phyloP scores from a whole-genome alignment of 2,888 invertebrate genomes.

The Patella caerulea region DNA sequence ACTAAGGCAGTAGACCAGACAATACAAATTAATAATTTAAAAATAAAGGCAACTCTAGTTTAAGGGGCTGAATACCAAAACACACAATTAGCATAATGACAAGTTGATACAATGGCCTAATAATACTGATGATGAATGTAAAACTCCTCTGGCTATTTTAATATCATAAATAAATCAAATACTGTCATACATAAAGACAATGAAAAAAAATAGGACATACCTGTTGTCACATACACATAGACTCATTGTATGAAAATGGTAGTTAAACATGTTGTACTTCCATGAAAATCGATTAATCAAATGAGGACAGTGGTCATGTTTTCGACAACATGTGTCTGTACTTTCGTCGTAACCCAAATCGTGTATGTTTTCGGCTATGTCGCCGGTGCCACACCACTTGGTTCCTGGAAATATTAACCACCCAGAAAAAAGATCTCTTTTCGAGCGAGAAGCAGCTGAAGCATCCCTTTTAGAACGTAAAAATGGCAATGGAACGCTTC shows the following conservation, averaged over 20 bases:
- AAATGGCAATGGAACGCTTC: neutral
- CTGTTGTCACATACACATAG: conserved; percentile 49
- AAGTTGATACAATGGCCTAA: too few relatives aligned
- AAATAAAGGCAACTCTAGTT: too few relatives aligned
- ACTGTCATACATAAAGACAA: conserved; percentile 4
- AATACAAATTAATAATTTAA: too few relatives aligned
- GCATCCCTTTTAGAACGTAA: conserved; percentile 3
- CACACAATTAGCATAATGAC: too few relatives aligned
- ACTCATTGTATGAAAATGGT: conserved; percentile 43
- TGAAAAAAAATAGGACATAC: conserved; percentile 36
- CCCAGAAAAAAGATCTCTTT: conserved; percentile 36
- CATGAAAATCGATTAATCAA: conserved; percentile 42
- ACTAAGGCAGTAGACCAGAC: too few relatives aligned
- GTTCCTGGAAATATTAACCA: conserved; percentile 51
- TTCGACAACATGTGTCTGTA: conserved; percentile 51
- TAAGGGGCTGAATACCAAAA: too few relatives aligned
- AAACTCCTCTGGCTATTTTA: neutral
- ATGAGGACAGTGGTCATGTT: conserved; percentile 49
- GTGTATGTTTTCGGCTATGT: conserved; percentile 42
- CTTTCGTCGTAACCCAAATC: conserved; percentile 46
- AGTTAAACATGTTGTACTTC: conserved; percentile 48
- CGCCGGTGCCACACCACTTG: conserved; percentile 53
- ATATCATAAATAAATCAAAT: neutral
- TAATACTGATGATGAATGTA: too few relatives aligned
- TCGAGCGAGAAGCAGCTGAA: conserved; percentile 19